Evolutionary conservation across 2,797 vertebrate species (phyloP), one percentile per base, ranked within the genome.

Genomic region (Macropodus opercularis): DNA sequence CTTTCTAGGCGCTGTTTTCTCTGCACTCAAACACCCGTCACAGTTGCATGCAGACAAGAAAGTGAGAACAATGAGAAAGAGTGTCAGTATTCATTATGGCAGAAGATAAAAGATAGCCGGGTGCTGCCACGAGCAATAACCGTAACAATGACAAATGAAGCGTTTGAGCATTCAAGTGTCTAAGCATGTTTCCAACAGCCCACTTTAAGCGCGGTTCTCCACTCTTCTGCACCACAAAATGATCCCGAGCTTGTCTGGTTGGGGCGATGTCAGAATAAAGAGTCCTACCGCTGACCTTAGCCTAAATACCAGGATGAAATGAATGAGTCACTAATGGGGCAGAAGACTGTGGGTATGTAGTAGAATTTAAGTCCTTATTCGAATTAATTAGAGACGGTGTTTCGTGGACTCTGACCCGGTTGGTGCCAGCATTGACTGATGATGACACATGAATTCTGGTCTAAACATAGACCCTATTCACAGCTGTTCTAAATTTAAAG

Each of bases 71-170:
- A 81, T 79, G 75, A 83, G 77, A 72, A 67, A 77, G 79, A 53
- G 65, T 79, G 81, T 75, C 81, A 74, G 77, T 56, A 56, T 78
- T 87, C 73, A 83, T 89, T 79, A 79, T 19, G 11, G 21, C 50
- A 72, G 68, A 62, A 79, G 75, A 86, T 80, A 68, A 84, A 86
- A 78, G 72, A 79, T 84, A 87, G 79, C 77, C n/a, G 83, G 72
- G 67, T 75, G 78, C 73, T 85, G 78, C 85, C 85, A 72, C 5
- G 49, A 86, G 77, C 79, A 80, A 84, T 88, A 80, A 85, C 81
- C 69, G 72, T 68, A 78, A 82, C 75, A 27, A 42, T 79, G 80
- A 89, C 74, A 86, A 87, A 87, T 89, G 75, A 86, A 82, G 81
- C 74, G 70, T 80, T 81, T 74, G 81, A 82, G 83, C 75, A 74